Conservation (phyloP, 2,888 invertebrate species). For the Pseudanteris insignis region DNA sequence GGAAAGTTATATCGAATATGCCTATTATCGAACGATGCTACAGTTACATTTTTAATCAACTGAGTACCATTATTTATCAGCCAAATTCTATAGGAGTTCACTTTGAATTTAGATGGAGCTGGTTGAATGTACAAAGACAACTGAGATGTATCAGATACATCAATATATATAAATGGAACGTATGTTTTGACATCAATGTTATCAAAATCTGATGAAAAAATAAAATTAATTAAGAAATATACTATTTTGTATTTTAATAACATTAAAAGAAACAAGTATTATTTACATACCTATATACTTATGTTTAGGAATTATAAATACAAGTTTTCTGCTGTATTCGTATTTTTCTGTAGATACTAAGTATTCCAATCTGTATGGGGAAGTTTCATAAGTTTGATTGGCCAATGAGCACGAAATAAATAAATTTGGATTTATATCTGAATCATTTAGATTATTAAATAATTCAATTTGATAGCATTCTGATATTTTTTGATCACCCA, state of each 20-base stretch:
- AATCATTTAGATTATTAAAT: constrained; percentile 16
- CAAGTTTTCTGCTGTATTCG: constrained; percentile 56
- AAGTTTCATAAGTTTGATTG: constrained; percentile 50
- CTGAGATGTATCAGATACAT: constrained; percentile 54
- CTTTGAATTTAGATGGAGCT: constrained; percentile 56
- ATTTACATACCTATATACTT: constrained; percentile 56
- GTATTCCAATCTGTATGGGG: constrained; percentile 55
- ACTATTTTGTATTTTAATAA: too few species aligned
- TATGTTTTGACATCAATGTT: constrained; percentile 47
- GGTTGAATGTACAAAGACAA: constrained; percentile 57
- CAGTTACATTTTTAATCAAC: constrained; percentile 38
- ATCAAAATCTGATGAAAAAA: constrained; percentile 47
- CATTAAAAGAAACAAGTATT: too few species aligned
- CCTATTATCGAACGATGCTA: constrained; percentile 27
- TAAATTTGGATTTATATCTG: constrained; percentile 39
- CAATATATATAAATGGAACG: constrained; percentile 60
- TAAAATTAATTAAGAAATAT: too few species aligned
- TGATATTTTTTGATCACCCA: constrained; percentile 47
- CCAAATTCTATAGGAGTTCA: constrained; percentile 58
- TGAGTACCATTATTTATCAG: constrained; percentile 56
- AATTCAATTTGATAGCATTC: constrained; percentile 52
- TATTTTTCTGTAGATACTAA: constrained; percentile 47
- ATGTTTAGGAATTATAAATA: constrained; percentile 58
- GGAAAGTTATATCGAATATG: constrained; percentile 53
- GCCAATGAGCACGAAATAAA: constrained; percentile 58